A percentile compares a stretch with the other conserved stretches of the same genome.
Evolutionary conservation across 1,140 invertebrate species (phyloP).

Genomic region (Aphaenogaster rudis): DNA sequence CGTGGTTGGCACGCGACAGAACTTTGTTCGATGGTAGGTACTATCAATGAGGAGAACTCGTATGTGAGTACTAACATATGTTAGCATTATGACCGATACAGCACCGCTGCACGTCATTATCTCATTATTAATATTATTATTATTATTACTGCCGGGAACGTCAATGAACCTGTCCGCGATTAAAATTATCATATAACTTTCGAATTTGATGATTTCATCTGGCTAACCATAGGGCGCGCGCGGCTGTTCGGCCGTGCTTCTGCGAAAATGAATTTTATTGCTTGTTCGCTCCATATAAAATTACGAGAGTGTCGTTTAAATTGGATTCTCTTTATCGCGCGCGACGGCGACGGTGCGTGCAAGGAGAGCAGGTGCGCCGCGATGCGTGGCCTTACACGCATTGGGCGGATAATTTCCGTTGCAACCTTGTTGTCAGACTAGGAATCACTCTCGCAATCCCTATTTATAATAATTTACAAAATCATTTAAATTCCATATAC

Average conservation of each 20-base stretch:
- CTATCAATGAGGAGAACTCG: background rate
- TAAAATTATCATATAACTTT: slow-evolving; percentile 54
- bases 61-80: background rate
- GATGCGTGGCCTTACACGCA: slow-evolving; percentile 39
- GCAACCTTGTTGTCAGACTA: slow-evolving; percentile 58
- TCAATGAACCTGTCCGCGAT: slow-evolving; percentile 39
- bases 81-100: slow-evolving; percentile 4
- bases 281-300: slow-evolving; percentile 61
- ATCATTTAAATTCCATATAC: slow-evolving; percentile 14
- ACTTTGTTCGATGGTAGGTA: background rate
- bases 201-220: slow-evolving; percentile 56
- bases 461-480: slow-evolving; percentile 54
- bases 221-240: slow-evolving; percentile 37
- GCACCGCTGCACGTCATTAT: background rate
- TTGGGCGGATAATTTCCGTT: slow-evolving; percentile 64
- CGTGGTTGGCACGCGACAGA: background rate
- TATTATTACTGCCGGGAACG: slow-evolving; percentile 19
- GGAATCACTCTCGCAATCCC: slow-evolving; percentile 45
- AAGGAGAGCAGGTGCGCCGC: slow-evolving; percentile 70
- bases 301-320: slow-evolving; percentile 72
- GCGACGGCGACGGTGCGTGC: slow-evolving; percentile 38
- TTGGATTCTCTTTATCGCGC: slow-evolving; percentile 72
- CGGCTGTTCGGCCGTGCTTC: slow-evolving; percentile 10
- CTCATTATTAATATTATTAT: slow-evolving; percentile 42
- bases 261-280: slow-evolving; percentile 55